Evolutionary conservation across 2,888 invertebrate species (phyloP), one percentile per base, ranked within the genome.

Genomic region (Cheilosia scutellata): DNA sequence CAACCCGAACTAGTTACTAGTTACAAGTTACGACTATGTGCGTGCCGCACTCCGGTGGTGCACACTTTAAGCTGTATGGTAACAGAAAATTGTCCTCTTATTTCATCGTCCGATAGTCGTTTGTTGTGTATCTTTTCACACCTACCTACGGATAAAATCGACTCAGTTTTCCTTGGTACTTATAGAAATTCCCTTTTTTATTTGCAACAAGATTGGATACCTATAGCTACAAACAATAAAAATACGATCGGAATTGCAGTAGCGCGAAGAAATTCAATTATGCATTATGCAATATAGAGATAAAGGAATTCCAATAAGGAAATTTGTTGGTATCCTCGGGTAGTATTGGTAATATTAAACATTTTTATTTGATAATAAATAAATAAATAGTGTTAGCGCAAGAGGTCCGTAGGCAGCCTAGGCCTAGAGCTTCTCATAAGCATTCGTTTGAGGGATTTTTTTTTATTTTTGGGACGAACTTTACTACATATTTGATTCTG

Each of bases 1-100:
- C 83, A 74, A 70, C 68, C 79, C 74, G 74, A 84, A 79, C 83
- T 79, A 58, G 79, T 83, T 78, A 68, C 29, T 79, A 58, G 79
- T 83, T 78, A 68, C 29, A 31, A 66, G 25, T 29, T 37, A 40
- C 51, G 20, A 27, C 37, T 27, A 53, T 65, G 51, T 83, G 83
- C 79, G 79, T 75, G 65, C 49, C 57, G 60, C 47, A 72, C 57
- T 71, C 44, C 31, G n/a, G 44, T 53, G 63, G 62, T 78, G 53
- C 40, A 74, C 66, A 60, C 53, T 53, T 58, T 42, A 51, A 29
- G 65, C 31, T 53, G 65, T 9, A 20, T 20, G 27, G 47, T 37
- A 44, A 76, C 55, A 63, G 11, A 49, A 55, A 75, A 66, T 78
- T 83, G 62, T 78, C 42, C 33, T 63, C 55, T 63, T 78, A 72